These are phyloP conservation scores for Squalus acanthias DNA, from an alignment of 2,797 vertebrate genomes.

Conservation along the genomic window DNA sequence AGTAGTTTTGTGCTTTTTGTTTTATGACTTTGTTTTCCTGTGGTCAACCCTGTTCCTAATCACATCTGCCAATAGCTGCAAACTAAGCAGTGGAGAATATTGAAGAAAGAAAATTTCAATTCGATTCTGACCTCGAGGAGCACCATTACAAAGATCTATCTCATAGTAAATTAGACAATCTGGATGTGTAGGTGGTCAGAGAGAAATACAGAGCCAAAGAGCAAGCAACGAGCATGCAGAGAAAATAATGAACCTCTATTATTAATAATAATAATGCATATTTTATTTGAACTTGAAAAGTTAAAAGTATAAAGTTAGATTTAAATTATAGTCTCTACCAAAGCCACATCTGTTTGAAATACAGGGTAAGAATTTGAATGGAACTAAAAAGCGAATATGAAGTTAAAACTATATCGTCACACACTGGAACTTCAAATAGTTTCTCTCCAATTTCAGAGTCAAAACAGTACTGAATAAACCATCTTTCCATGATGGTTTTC, in stretches of 20 bases:
- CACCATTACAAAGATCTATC: not conserved
- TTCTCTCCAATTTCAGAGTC: not conserved
- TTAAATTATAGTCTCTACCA: not conserved
- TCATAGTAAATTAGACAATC: not conserved
- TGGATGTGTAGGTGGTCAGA: not conserved
- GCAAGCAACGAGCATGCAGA: not conserved
- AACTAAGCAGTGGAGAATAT: not conserved
- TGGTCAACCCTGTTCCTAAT: not conserved
- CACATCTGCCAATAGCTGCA: not conserved
- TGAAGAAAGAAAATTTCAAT: not conserved
- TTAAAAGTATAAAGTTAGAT: not conserved
- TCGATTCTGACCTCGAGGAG: not conserved
- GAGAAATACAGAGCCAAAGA: not conserved
- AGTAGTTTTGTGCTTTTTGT: not conserved
- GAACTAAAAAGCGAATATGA: constrained; percentile 19
- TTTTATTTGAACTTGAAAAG: constrained; percentile 1
- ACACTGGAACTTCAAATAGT: constrained; percentile 11
- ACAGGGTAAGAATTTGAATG: constrained; percentile 9
- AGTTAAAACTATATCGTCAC: constrained; percentile 1
- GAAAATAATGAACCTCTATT: constrained; percentile 12
- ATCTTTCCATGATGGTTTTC: not conserved
- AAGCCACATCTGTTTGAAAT: constrained; percentile 9
- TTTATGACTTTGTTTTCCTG: not conserved
- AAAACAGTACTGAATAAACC: constrained; percentile 17
- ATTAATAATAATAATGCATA: constrained; percentile 17